These are phyloP conservation scores for Apostichopus leukothele DNA, from an alignment of 53 echinoderm and acorn worm species.

Conservation along the genomic window DNA sequence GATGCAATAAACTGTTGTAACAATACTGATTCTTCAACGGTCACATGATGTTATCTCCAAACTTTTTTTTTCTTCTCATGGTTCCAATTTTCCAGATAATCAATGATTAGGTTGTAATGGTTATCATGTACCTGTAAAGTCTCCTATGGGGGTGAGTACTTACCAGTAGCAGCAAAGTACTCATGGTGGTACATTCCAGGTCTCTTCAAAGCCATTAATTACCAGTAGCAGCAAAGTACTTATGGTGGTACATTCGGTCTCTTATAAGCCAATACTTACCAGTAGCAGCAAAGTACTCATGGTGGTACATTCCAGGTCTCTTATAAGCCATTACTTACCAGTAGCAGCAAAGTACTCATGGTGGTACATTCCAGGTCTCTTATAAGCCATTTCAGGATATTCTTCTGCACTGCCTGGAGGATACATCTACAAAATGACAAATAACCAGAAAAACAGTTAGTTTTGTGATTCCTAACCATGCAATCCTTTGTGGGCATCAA, in stretches of 20 bases:
- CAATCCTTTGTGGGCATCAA: too few species aligned
- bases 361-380: conserved; percentile 8
- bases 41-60: too few species aligned
- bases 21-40: too few species aligned
- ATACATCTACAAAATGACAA: conserved; percentile 5
- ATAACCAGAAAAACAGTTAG: too few species aligned
- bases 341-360: not conserved
- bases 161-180: not conserved
- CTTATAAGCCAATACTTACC: not conserved
- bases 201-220: not conserved
- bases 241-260: conserved; percentile 29
- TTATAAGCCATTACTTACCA: too few species aligned
- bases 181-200: conserved; percentile 26
- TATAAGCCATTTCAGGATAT: conserved; percentile 15
- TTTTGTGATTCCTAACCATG: too few species aligned
- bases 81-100: too few species aligned
- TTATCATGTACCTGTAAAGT: too few species aligned
- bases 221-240: not conserved
- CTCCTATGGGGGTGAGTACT: not conserved
- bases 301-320: too few species aligned
- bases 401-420: conserved; percentile 29
- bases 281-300: not conserved
- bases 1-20: too few species aligned
- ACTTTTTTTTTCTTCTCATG: too few species aligned
- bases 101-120: too few species aligned